Percentiles rank a stretch among this genome's conserved stretches.
Evolutionary conservation across 2,888 invertebrate species (phyloP).

Genomic region (Smittia sp.): DNA sequence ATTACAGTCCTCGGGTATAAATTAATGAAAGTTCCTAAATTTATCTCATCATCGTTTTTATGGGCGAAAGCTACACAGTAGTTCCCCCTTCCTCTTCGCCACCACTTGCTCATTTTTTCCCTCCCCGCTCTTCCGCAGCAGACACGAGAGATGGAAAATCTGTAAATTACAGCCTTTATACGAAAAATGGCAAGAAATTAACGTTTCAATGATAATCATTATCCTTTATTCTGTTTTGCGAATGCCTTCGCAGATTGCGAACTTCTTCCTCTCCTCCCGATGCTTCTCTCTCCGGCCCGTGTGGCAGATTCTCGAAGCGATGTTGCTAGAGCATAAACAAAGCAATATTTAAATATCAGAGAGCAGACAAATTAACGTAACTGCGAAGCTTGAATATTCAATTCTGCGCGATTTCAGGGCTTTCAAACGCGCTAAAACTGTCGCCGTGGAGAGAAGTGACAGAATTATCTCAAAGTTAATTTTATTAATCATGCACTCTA

Average conservation of each 20-base stretch:
- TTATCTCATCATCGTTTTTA: constrained; percentile 22
- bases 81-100: background rate
- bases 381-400: background rate
- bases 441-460: background rate
- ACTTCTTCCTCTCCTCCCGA: constrained; percentile 11
- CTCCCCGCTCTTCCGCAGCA: background rate
- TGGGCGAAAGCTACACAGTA: background rate
- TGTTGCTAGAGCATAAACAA: background rate
- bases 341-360: background rate
- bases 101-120: background rate
- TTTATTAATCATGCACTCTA: constrained; percentile 6
- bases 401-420: background rate
- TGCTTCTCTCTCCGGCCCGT: background rate
- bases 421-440: background rate
- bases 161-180: constrained; percentile 38
- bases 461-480: constrained; percentile 8
- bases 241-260: constrained; percentile 32
- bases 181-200: constrained; percentile 40
- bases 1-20: constrained; percentile 12
- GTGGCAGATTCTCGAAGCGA: background rate
- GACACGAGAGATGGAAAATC: constrained; percentile 26
- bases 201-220: constrained; percentile 41
- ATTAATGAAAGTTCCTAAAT: constrained; percentile 27
- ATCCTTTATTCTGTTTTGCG: constrained; percentile 30
- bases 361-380: background rate